Percentiles rank a stretch among this genome's conserved stretches.
Evolutionary conservation across 2,113 vertebrate genomes (phyloP).

Genomic region (Microtus montanus): DNA sequence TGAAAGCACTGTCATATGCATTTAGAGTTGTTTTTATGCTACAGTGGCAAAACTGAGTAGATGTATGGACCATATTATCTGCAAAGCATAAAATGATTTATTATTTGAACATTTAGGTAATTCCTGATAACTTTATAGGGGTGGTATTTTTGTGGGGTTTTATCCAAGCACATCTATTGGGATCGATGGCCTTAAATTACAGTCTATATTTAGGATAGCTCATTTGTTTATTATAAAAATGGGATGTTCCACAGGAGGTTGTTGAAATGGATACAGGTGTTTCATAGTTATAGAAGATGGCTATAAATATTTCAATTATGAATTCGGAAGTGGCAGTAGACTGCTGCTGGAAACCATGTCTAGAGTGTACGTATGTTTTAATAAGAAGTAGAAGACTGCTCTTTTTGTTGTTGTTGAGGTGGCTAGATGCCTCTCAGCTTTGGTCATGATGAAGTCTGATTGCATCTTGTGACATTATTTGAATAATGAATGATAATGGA

Average conservation of each 20-base stretch:
- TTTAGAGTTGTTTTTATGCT: not conserved
- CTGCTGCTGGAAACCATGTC: not conserved
- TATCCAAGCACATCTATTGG: not conserved
- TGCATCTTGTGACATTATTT: not conserved
- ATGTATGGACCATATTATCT: not conserved
- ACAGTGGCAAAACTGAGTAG: not conserved
- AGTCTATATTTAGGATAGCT: not conserved
- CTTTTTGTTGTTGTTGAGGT: not conserved
- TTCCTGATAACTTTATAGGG: not conserved
- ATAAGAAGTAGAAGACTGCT: not conserved
- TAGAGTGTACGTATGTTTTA: not conserved
- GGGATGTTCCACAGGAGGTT: not conserved
- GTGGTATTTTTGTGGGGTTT: not conserved
- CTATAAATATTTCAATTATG: not conserved
- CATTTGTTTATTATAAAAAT: conserved; percentile 1
- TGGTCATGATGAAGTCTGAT: not conserved
- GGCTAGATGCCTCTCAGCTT: not conserved
- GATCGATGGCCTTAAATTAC: not conserved
- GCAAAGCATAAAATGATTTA: not conserved
- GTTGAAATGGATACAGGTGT: not conserved
- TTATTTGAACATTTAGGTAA: not conserved
- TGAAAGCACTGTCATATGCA: not conserved
- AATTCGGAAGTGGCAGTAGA: not conserved
- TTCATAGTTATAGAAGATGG: not conserved
- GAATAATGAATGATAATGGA: not conserved